Evolutionary conservation across 2,113 vertebrate genomes (phyloP), one percentile per base, ranked within the genome.

Genomic region (Pseudorhombus dupliciocellatus): DNA sequence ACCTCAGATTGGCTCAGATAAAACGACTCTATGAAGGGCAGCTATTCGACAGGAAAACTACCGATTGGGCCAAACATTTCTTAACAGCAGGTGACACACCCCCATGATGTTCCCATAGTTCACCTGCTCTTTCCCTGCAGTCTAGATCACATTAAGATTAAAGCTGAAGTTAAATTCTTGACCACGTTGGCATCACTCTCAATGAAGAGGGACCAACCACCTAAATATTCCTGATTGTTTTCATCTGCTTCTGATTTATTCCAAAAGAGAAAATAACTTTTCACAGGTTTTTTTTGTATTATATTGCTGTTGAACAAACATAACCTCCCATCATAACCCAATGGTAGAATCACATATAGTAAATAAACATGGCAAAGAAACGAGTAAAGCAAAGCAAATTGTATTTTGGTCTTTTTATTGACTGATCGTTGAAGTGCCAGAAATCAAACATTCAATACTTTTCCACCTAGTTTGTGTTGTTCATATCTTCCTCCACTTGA

Each of bases 1-100:
- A 78, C 78, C 74, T 88, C 64, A 70, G 84, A 89, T 84, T 85
- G 84, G 81, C 87, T 77, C 59, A 40, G 65, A 81, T 69, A 60
- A 75, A 85, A 85, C 84, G 80, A 87, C 79, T 86, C 72, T 80
- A 31, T 34, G 70, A 46, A 81, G 78, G 53, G 67, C 66, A 68
- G 72, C 80, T 75, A 69, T 85, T 90, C 64, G 68, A 84, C 69
- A 73, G 69, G 73, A 67, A 76, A 87, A 84, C 81, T 82, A 84
- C 74, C 81, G 88, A 86, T 64, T 79, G 73, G 81, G 80, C 88
- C 84, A 90, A 85, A 88, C 50, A 56, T 79, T 68, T 79, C 72
- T 59, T 71, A 57, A 77, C 80, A 73, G 81, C 62, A 79, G 51
- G 22, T 22, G 11, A 75, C 60, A 63, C 5, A 53, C 46, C 83